Percentiles rank a stretch among this genome's conserved stretches.
Conservation (phyloP, 2,888 invertebrate genomes). For the Sicus ferrugineus region DNA sequence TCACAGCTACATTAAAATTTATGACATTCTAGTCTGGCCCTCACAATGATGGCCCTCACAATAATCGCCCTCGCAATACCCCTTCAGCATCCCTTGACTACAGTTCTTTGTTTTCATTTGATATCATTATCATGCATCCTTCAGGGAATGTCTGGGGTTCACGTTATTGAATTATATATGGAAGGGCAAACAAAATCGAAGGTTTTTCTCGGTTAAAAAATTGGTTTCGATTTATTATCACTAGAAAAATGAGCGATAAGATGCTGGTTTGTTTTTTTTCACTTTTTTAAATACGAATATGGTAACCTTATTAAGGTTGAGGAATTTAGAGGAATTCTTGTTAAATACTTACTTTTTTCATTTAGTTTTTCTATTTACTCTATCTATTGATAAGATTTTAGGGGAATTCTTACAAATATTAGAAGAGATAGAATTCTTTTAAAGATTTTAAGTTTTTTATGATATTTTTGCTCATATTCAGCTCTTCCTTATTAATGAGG, state of each 20-base stretch:
- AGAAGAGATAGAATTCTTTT: too few species aligned
- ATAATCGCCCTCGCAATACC: too few species aligned
- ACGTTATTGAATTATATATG: slow-evolving; percentile 15
- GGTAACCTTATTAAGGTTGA: background rate
- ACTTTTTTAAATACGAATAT: too few species aligned
- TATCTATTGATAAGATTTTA: too few species aligned
- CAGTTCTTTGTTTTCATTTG: background rate
- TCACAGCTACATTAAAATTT: slow-evolving; percentile 6
- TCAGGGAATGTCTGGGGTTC: background rate
- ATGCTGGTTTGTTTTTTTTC: slow-evolving; percentile 1
- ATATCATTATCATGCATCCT: slow-evolving; percentile 28
- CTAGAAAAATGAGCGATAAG: background rate
- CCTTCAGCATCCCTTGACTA: background rate
- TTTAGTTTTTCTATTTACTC: too few species aligned
- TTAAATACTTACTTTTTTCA: too few species aligned
- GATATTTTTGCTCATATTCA: too few species aligned
- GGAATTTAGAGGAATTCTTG: background rate
- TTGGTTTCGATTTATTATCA: too few species aligned
- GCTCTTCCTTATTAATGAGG: too few species aligned
- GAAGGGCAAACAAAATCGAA: background rate
- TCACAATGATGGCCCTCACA: too few species aligned
- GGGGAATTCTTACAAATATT: background rate
- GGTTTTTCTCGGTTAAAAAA: too few species aligned
- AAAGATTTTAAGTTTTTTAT: too few species aligned
- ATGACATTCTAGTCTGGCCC: background rate